Evolutionary conservation across 2,113 vertebrate species (phyloP).

Genomic region (Megaceryle torquata): DNA sequence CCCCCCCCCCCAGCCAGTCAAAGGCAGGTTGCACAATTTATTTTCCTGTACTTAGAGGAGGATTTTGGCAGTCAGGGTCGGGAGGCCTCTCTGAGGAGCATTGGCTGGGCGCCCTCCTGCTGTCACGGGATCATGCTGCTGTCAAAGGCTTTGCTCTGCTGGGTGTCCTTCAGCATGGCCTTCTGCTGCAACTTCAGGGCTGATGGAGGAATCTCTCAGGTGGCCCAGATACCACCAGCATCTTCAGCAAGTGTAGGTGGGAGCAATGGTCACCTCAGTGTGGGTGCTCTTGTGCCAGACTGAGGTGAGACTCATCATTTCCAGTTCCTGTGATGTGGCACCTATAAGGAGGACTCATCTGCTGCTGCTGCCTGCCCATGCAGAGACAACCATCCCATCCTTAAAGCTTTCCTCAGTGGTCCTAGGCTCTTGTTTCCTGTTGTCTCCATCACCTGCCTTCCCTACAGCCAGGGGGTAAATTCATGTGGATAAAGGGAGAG

Average conservation of each 20-base stretch:
- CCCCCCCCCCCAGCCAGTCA: background rate
- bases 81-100: constrained; percentile 49
- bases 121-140: background rate
- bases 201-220: background rate
- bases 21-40: constrained; percentile 58
- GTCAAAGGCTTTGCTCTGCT: background rate
- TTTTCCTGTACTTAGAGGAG: constrained; percentile 36
- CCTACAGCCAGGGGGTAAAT: background rate
- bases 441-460: background rate
- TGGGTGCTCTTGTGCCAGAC: background rate
- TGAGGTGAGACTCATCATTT: background rate
- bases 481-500: background rate
- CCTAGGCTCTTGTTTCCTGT: background rate
- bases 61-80: constrained; percentile 43
- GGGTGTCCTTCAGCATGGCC: background rate
- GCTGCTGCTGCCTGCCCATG: background rate
- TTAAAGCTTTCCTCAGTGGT: background rate
- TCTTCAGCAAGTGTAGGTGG: background rate
- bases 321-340: accelerated
- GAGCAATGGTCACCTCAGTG: accelerated
- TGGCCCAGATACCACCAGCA: accelerated
- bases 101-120: background rate
- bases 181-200: background rate
- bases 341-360: background rate
- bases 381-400: background rate